Percentiles rank a stretch among this genome's conserved stretches.
Evolutionary conservation across 2,113 vertebrate genomes (phyloP).

Genomic region (Bufo bufo): DNA sequence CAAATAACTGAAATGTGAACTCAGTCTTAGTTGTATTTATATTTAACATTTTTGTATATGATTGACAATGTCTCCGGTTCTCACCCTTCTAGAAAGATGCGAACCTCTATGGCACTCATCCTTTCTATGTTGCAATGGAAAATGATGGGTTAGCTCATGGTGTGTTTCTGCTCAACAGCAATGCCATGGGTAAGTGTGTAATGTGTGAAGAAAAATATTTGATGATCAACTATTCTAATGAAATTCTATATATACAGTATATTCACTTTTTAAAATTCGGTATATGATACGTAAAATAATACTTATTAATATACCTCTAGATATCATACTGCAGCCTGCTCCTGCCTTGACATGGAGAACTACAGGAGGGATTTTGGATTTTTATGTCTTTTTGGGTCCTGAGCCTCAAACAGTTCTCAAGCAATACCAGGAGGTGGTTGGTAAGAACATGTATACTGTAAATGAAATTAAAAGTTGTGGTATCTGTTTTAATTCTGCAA

Average conservation of each 20-base stretch:
- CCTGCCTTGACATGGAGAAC: constrained; percentile 91
- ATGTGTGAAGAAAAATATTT: not conserved
- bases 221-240: not conserved
- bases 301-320: constrained; percentile 63
- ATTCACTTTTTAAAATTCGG: no score
- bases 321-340: constrained; percentile 86
- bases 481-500: no score
- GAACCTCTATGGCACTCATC: constrained; percentile 87
- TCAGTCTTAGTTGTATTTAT: no score
- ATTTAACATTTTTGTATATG: no score
- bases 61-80: not conserved
- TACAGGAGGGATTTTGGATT: constrained; percentile 85
- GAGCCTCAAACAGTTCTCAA: constrained; percentile 85
- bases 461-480: no score
- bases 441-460: constrained; percentile 68
- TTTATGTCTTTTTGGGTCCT: constrained; percentile 90
- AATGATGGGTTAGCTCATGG: constrained; percentile 79
- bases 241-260: no score
- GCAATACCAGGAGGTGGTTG: constrained; percentile 88
- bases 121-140: constrained; percentile 87
- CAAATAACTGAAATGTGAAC: no score
- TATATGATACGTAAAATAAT: not conserved
- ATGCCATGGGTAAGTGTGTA: constrained; percentile 71
- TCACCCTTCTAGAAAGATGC: constrained; percentile 69
- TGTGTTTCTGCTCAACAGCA: constrained; percentile 87